Evolutionary conservation across 2,797 vertebrate species (phyloP), one percentile per base, ranked within the genome.

Genomic region (Halcyon chelicuti): DNA sequence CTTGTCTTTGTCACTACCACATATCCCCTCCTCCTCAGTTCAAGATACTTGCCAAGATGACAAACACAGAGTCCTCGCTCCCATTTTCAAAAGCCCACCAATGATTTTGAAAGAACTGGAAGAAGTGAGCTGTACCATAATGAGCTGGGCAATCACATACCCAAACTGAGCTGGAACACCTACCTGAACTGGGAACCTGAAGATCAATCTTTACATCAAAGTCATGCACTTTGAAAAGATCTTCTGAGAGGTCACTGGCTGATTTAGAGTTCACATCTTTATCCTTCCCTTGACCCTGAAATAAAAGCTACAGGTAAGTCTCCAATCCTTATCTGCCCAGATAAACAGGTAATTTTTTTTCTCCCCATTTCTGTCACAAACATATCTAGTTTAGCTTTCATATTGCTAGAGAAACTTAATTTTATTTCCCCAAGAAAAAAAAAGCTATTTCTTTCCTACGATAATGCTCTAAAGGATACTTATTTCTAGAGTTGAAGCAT

Each of bases 191-290:
- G 72, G 99, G 99, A 98, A 99, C 99, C 97, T 99, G 99, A 71
- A 99, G 98, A 98, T 99, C 99, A 92, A 99, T 99, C 97, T 99
- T 99, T 76, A 99, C 99, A 90, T 99, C 99, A 77, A 99, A 99
- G 96, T 99, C 99, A 21, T 99, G 99, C 90, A 99, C 99, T 99
- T 99, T 99, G 97, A 99, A 99, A 89, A 99, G 98, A 95, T 99
- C 99, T 98, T 99, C 99, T 19, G 99, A 99, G 97, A 99, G 99
- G 97, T 99, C 99, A 92, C 98, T 99, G 98, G 98, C 98, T 94
- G 98, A 98, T 97, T 99, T 99, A 88, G 98, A 98, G 94, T 99
- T 98, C 95, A 98, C 86, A 84, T 99, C 99, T 98, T 99, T 99
- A 96, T 99, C 99, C 97, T 99, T 99, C 73, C 97, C 78, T 91